Conservation (phyloP, 2,113 vertebrate genomes). For the Australoheros scitulus region DNA sequence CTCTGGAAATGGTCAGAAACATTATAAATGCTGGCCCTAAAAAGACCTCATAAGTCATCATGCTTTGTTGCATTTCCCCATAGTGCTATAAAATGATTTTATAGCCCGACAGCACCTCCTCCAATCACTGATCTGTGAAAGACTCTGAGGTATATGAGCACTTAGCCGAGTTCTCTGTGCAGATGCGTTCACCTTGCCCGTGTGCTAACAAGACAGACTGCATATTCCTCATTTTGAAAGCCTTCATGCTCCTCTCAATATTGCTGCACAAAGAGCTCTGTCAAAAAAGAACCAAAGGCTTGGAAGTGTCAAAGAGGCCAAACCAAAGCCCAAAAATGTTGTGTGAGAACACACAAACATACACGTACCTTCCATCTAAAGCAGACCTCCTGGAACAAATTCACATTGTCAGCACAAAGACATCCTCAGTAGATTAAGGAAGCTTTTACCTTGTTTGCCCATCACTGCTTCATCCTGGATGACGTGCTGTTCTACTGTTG, state of each 20-base stretch:
- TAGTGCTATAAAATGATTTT: constrained; percentile 20
- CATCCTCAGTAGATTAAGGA: not conserved
- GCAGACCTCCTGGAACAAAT: constrained; percentile 13
- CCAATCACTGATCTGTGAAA: constrained; percentile 43
- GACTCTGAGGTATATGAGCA: constrained; percentile 5
- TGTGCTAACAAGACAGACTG: constrained; percentile 29
- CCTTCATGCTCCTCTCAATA: not conserved
- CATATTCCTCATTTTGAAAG: constrained; percentile 17
- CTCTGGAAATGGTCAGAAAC: not conserved
- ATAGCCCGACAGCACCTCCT: constrained; percentile 29
- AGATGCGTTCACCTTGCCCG: constrained; percentile 24
- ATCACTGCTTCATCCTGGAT: constrained; percentile 1
- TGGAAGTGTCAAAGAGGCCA: not conserved
- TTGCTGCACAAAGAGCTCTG: not conserved
- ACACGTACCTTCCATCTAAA: not conserved
- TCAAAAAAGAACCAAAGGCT: not conserved
- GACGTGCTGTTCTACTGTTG: not conserved
- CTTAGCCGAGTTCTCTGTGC: not conserved
- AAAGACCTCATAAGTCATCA: not conserved
- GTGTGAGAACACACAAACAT: not conserved
- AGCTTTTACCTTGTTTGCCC: constrained; percentile 34
- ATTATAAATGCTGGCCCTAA: not conserved
- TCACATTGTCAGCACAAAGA: constrained; percentile 26
- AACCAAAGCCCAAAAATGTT: not conserved
- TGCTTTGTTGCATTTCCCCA: constrained; percentile 5